These are phyloP conservation scores for Zapus hudsonius DNA, from an alignment of 2,113 vertebrate species.

Conservation along the genomic window DNA sequence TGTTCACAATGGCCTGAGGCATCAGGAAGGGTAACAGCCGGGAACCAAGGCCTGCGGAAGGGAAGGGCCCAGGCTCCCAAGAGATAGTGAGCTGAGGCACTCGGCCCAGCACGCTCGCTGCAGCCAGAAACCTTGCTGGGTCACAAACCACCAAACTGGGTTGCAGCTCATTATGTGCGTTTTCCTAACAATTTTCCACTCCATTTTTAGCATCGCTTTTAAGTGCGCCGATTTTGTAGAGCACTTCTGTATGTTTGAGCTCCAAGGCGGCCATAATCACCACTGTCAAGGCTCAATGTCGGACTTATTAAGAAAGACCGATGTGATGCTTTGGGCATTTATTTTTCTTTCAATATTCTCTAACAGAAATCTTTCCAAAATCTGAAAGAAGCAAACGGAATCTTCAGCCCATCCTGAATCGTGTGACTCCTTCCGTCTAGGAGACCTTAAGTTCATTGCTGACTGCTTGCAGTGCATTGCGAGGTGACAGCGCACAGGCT, in stretches of 20 bases:
- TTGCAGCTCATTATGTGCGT: neutral
- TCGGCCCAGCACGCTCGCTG: neutral
- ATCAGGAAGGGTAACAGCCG: conserved; percentile 11
- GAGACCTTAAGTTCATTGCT: too few species aligned
- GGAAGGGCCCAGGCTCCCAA: neutral
- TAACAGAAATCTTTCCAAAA: conserved; percentile 46
- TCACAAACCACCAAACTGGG: neutral
- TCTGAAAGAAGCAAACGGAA: neutral
- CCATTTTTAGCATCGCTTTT: neutral
- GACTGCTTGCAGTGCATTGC: too few species aligned
- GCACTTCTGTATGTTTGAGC: neutral
- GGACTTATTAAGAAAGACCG: neutral
- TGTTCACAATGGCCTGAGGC: conserved; percentile 37
- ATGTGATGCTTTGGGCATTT: too few species aligned
- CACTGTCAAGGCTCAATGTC: neutral
- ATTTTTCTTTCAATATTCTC: conserved; percentile 23
- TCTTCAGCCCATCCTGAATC: neutral
- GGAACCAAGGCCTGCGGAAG: conserved; percentile 1
- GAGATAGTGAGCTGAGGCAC: neutral
- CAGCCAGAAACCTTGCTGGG: neutral
- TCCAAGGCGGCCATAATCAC: neutral
- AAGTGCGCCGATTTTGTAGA: neutral
- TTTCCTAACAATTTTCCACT: neutral
- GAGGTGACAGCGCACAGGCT: too few species aligned
- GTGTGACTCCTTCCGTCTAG: too few species aligned